phyloP scores from a whole-genome alignment of 2,113 vertebrate species.

The Clarias gariepinus region DNA sequence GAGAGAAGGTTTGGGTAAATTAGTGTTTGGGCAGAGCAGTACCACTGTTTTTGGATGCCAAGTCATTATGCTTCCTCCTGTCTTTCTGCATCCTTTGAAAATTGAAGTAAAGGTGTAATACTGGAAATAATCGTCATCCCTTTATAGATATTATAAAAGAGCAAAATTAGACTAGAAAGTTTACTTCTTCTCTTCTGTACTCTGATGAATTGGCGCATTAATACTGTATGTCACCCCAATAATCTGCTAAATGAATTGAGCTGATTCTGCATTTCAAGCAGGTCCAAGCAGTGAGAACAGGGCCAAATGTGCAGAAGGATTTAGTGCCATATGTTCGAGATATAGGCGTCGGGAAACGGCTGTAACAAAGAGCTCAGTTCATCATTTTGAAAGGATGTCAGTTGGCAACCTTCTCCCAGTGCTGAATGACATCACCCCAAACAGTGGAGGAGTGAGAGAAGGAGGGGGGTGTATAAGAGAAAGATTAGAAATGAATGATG shows the following conservation, averaged over 20 bases:
- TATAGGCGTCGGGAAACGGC: conserved; percentile 49
- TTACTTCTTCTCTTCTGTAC: not conserved
- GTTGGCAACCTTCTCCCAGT: conserved; percentile 71
- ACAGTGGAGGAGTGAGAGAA: conserved; percentile 12
- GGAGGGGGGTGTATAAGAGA: conserved; percentile 38
- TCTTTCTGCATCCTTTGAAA: no score
- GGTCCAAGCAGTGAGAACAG: conserved; percentile 14
- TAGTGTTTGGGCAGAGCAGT: no score
- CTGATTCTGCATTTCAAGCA: conserved; percentile 15
- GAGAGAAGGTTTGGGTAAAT: no score
- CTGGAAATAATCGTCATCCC: no score
- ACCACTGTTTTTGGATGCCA: no score
- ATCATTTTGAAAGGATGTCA: conserved; percentile 63
- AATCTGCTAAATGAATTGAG: conserved; percentile 2
- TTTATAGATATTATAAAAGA: no score
- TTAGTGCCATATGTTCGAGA: conserved; percentile 41
- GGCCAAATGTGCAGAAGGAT: conserved; percentile 26
- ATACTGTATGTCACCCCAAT: conserved; percentile 22
- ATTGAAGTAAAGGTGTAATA: no score
- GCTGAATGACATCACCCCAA: conserved; percentile 72
- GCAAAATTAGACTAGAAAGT: no score
- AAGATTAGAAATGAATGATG: conserved; percentile 7
- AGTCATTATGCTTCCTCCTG: no score
- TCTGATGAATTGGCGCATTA: not conserved
- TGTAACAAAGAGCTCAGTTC: conserved; percentile 71